Percentiles rank a stretch among this genome's conserved stretches.
These are phyloP conservation scores for Plagiodera versicolora DNA, from an alignment of 2,888 invertebrate genomes.

Conservation along the genomic window DNA sequence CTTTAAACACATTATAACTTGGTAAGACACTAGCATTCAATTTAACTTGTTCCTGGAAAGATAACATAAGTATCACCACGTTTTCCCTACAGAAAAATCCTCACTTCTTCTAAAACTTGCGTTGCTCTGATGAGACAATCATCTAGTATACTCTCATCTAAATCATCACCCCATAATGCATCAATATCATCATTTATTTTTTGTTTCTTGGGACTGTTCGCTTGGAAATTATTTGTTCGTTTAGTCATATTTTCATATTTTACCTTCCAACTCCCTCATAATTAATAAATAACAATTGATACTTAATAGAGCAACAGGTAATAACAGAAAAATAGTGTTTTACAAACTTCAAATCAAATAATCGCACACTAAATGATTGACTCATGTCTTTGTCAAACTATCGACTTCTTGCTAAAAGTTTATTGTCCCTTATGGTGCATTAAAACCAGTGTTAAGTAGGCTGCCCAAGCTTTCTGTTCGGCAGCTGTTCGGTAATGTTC, in stretches of 20 bases:
- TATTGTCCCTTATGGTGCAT: too few species aligned
- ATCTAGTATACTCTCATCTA: conserved; percentile 45
- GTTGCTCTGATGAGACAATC: conserved; percentile 46
- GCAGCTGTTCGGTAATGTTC: too few species aligned
- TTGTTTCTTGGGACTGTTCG: conserved; percentile 36
- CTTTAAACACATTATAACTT: conserved; percentile 41
- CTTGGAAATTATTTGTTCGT: conserved; percentile 26
- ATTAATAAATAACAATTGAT: not conserved
- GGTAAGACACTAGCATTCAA: conserved; percentile 38
- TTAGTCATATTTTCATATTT: conserved; percentile 30
- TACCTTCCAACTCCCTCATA: not conserved
- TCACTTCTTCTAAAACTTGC: conserved; percentile 42
- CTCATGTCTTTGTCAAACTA: too few species aligned
- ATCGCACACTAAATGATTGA: too few species aligned
- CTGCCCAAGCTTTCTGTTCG: too few species aligned
- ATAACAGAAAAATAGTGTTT: not conserved
- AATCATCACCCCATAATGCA: conserved; percentile 46
- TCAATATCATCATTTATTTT: conserved; percentile 40
- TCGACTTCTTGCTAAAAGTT: too few species aligned
- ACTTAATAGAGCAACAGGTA: not conserved
- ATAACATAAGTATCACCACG: not conserved
- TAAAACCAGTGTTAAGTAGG: too few species aligned
- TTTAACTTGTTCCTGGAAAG: conserved; percentile 28
- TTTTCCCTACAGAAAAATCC: conserved; percentile 3
- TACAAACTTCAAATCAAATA: too few species aligned